Evolutionary conservation across 2,888 invertebrate species (phyloP), one percentile per base, ranked within the genome.

Genomic region (Plemyria rubiginata): DNA sequence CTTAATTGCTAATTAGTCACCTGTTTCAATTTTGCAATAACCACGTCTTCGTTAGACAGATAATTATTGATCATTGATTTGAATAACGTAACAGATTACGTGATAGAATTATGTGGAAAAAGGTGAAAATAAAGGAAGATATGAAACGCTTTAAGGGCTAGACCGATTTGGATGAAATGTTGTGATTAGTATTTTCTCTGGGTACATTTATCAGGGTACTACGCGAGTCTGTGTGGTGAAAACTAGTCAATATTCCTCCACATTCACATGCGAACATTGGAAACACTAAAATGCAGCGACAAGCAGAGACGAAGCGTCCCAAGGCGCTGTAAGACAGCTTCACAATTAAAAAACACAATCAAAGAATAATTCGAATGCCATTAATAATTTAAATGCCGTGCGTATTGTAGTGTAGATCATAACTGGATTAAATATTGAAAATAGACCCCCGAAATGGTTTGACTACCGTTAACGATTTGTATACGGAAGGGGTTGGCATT

Each of bases 1-100:
- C n/a, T n/a, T n/a, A n/a, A n/a, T n/a, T n/a, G n/a, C n/a, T n/a
- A 54, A 54, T 60, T 54, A 60, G 40, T 60, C 13, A 29, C 36
- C 11, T 11, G 36, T 38, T 12, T 59, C 28, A 13, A 48, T 60
- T 54, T 49, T 32, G 54, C 54, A 54, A 60, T 49, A 51, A 15
- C 28, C 36, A 52, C 59, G 13, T 45, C 12, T 50, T 36, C 2
- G 13, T 9, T 53, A 41, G n/a, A 28, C n/a, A 36, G n/a, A 36
- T 16, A 45, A 43, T 43, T 45, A 3, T 32, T 54, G 54, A 46
- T 15, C 29, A 12, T 43, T 32, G 32, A 45, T 36, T 45, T 32
- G 15, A 43, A 54, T 45, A 29, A 29, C n/a, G 28, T 13, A 45
- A 54, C 13, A 40, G 11, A 29, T 54, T 58, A 52, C 46, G 52